Conservation (phyloP, 2,888 invertebrate genomes). For the Macrophya annulata region DNA sequence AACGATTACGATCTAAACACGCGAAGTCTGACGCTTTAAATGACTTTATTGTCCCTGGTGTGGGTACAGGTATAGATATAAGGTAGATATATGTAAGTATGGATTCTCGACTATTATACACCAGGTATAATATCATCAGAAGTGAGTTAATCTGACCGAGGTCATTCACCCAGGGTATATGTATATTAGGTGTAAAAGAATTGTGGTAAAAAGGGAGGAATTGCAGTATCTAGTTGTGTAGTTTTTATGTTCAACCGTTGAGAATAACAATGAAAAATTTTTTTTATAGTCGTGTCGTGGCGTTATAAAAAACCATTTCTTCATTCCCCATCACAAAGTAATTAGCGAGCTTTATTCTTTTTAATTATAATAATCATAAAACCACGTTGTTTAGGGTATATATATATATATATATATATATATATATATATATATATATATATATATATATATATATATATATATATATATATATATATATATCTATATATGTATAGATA, state of each 20-base stretch:
- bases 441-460: background rate
- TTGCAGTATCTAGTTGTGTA: background rate
- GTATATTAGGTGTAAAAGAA: background rate
- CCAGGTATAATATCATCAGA: background rate
- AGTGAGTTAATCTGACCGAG: background rate
- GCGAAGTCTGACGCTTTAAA: background rate
- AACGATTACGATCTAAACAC: conserved; percentile 56
- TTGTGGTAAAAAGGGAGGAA: background rate
- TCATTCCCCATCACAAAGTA: conserved; percentile 30
- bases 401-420: background rate
- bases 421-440: background rate
- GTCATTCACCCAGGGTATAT: background rate
- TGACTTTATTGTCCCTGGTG: conserved; percentile 30
- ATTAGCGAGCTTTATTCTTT: conserved; percentile 50
- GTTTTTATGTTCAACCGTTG: background rate
- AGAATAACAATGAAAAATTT: background rate
- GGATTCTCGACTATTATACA: background rate
- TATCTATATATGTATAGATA: background rate
- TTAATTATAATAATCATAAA: conserved; percentile 52
- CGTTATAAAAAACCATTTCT: background rate
- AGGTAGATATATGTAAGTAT: too few species aligned
- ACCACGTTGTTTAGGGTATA: background rate
- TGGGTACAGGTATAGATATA: background rate
- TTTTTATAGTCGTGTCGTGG: background rate
- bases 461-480: background rate